Evolutionary conservation across 2,888 invertebrate species (phyloP).

Genomic region (Tetrapedia diversipes): DNA sequence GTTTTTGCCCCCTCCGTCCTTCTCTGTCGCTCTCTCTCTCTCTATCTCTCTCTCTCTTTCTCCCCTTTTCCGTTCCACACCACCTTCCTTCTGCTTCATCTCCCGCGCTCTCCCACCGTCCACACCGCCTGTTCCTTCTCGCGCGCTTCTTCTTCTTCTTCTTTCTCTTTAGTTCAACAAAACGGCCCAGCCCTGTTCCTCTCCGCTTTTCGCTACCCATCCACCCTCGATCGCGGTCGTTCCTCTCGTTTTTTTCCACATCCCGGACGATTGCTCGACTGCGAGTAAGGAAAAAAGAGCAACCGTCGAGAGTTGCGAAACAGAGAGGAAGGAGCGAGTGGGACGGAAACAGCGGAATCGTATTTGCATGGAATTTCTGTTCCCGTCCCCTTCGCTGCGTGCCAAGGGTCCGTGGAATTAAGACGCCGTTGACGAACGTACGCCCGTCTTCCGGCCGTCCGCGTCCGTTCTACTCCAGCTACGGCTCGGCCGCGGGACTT

Average conservation of each 20-base stretch:
- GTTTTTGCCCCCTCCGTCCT: conserved; percentile 60
- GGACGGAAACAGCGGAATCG: conserved; percentile 48
- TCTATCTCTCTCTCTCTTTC: no score
- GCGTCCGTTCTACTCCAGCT: no score
- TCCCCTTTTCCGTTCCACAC: background rate
- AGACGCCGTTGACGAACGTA: conserved; percentile 72
- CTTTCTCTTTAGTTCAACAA: background rate
- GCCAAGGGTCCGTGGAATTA: conserved; percentile 68
- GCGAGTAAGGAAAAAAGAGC: conserved; percentile 33
- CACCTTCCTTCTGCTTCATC: background rate
- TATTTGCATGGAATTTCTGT: conserved; percentile 74
- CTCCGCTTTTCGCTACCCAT: background rate
- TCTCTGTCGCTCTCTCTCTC: conserved; percentile 6
- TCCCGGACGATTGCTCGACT: conserved; percentile 15
- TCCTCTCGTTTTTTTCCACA: background rate
- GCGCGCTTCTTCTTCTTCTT: conserved; percentile 3
- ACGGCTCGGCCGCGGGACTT: no score
- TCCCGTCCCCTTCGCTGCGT: conserved; percentile 30
- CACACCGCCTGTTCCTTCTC: conserved; percentile 1
- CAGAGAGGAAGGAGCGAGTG: conserved; percentile 1
- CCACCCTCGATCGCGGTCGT: conserved; percentile 23
- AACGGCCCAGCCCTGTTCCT: background rate
- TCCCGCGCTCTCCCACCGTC: background rate
- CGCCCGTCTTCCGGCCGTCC: conserved; percentile 8
- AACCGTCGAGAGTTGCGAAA: conserved; percentile 21